Conservation (phyloP, 2,888 invertebrate genomes). For the Corbicula japonica region DNA sequence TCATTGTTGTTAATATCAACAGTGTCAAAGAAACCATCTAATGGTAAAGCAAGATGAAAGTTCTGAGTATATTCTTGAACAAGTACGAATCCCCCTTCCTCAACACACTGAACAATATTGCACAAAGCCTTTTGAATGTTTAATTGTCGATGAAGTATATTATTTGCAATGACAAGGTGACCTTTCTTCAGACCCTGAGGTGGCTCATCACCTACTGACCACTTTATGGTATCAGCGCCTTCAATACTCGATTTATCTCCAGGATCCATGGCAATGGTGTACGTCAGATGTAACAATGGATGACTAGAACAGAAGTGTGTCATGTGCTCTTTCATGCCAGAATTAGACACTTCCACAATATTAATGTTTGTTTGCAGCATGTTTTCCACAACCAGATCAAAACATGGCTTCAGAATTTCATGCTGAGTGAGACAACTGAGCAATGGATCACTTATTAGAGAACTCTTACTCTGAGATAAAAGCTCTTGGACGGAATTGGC, state of each 20-base stretch:
- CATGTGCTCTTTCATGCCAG: slow-evolving; percentile 68
- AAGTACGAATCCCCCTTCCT: slow-evolving; percentile 88
- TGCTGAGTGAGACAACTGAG: slow-evolving; percentile 49
- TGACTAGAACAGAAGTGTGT: slow-evolving; percentile 89
- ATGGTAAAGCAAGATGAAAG: slow-evolving; percentile 75
- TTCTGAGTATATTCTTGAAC: slow-evolving; percentile 86
- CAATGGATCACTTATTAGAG: slow-evolving; percentile 34
- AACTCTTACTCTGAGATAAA: slow-evolving; percentile 10
- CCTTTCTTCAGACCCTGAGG: slow-evolving; percentile 60
- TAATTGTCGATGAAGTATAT: slow-evolving; percentile 76
- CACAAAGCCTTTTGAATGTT: slow-evolving; percentile 69
- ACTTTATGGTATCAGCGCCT: slow-evolving; percentile 88
- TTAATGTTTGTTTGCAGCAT: slow-evolving; percentile 58
- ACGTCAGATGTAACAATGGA: slow-evolving; percentile 90
- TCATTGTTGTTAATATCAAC: slow-evolving; percentile 52
- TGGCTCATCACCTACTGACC: slow-evolving; percentile 89
- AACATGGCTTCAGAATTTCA: slow-evolving; percentile 82
- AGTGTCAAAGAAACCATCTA: slow-evolving; percentile 72
- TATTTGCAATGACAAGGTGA: slow-evolving; percentile 82
- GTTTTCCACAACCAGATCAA: slow-evolving; percentile 88
- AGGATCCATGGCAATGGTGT: slow-evolving; percentile 87
- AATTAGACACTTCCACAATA: slow-evolving; percentile 89
- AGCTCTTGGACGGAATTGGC: slow-evolving; percentile 23
- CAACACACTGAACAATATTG: slow-evolving; percentile 88
- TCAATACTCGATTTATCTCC: slow-evolving; percentile 74